phyloP scores from a whole-genome alignment of 2,113 vertebrate species.

The Pelecanoides urinatrix region DNA sequence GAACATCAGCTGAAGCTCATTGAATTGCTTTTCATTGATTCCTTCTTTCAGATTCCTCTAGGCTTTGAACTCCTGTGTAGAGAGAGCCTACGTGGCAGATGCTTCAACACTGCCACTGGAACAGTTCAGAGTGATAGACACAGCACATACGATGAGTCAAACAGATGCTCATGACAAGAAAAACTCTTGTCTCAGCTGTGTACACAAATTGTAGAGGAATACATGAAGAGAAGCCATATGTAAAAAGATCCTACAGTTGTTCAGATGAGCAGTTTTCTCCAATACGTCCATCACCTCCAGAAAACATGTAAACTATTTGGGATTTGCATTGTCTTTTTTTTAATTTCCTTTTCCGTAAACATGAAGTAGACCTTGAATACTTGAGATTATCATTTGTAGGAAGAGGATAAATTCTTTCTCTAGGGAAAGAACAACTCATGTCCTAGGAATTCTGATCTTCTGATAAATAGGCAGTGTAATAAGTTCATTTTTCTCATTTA shows the following conservation, averaged over 20 bases:
- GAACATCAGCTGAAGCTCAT: background rate
- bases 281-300: background rate
- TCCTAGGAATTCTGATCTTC: background rate
- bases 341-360: background rate
- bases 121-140: background rate
- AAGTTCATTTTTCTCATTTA: background rate
- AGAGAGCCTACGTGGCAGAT: background rate
- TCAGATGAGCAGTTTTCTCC: background rate
- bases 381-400: background rate
- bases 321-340: background rate
- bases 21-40: background rate
- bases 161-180: background rate
- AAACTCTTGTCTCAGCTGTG: background rate
- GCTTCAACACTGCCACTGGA: background rate
- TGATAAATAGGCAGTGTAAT: background rate
- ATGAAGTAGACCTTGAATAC: background rate
- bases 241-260: background rate
- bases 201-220: background rate
- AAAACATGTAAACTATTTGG: background rate
- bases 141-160: background rate
- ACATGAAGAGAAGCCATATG: background rate
- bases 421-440: background rate
- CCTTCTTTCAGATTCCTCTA: background rate
- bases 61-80: background rate
- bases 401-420: background rate